Evolutionary conservation across 2,113 vertebrate genomes (phyloP).

Genomic region (Enhydra lutris): DNA sequence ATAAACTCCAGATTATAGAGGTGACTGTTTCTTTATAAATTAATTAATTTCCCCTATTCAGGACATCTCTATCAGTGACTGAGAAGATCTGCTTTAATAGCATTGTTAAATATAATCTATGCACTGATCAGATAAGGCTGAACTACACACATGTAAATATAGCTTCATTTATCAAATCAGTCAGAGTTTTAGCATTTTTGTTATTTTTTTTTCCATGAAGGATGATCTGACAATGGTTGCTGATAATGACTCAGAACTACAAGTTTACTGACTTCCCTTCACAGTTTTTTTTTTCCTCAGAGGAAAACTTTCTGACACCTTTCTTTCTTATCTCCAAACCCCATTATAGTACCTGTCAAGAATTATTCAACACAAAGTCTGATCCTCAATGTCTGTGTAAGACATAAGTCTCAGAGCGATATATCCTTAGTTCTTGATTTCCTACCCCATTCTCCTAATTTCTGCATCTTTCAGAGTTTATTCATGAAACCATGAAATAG

Average conservation of each 20-base stretch:
- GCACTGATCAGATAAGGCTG: not conserved
- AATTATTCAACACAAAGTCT: not conserved
- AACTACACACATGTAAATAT: not conserved
- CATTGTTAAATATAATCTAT: not conserved
- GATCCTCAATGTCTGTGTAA: not conserved
- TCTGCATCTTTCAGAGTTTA: not conserved
- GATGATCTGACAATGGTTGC: not conserved
- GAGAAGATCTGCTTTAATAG: not conserved
- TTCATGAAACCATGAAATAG: not conserved
- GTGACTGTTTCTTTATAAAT: not conserved
- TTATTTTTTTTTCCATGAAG: not conserved
- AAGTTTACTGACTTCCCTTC: not conserved
- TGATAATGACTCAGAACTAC: not conserved
- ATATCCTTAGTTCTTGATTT: not conserved
- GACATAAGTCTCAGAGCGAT: not conserved
- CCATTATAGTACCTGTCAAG: not conserved
- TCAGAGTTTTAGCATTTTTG: not conserved
- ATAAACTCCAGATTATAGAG: not conserved
- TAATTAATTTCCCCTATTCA: not conserved
- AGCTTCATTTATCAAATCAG: not conserved
- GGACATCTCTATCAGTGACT: not conserved
- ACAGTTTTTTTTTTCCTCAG: not conserved
- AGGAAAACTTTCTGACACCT: not conserved
- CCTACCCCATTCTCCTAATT: too few species aligned
- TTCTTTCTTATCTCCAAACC: not conserved